Conservation (phyloP, 2,113 vertebrate genomes). For the Nasalis larvatus region DNA sequence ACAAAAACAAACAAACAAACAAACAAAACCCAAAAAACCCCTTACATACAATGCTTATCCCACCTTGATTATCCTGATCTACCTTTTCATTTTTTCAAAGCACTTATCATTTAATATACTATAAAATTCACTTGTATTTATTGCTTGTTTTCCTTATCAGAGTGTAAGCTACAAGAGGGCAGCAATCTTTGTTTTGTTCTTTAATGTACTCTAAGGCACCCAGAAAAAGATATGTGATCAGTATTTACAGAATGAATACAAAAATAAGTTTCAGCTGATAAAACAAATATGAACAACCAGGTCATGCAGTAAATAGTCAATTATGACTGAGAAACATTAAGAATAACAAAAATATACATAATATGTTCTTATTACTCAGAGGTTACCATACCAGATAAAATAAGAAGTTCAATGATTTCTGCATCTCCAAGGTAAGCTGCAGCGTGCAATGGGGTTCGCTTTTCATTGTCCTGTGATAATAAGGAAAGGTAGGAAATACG, state of each 20-base stretch:
- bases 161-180: not conserved
- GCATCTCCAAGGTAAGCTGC: constrained; percentile 98
- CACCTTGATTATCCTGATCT: not conserved
- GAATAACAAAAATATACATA: not conserved
- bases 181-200: constrained; percentile 6
- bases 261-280: constrained; percentile 50
- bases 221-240: not conserved
- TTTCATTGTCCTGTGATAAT: constrained; percentile 95
- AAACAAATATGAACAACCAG: constrained; percentile 67
- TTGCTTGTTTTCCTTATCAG: not conserved
- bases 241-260: constrained; percentile 53
- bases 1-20: too few species aligned
- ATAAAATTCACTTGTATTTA: not conserved
- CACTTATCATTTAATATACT: not conserved
- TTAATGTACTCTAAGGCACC: not conserved
- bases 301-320: not conserved
- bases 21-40: too few species aligned
- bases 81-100: not conserved
- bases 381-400: constrained; percentile 95
- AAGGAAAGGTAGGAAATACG: constrained; percentile 71
- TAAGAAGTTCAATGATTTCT: constrained; percentile 98
- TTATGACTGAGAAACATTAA: not conserved
- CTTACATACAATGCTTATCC: not conserved
- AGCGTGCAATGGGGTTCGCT: constrained; percentile 98
- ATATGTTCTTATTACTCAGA: constrained; percentile 43